A percentile compares a stretch with the other conserved stretches of the same genome.
Evolutionary conservation across 2,797 vertebrate genomes (phyloP).

Genomic region (Megalops cyprinoides): DNA sequence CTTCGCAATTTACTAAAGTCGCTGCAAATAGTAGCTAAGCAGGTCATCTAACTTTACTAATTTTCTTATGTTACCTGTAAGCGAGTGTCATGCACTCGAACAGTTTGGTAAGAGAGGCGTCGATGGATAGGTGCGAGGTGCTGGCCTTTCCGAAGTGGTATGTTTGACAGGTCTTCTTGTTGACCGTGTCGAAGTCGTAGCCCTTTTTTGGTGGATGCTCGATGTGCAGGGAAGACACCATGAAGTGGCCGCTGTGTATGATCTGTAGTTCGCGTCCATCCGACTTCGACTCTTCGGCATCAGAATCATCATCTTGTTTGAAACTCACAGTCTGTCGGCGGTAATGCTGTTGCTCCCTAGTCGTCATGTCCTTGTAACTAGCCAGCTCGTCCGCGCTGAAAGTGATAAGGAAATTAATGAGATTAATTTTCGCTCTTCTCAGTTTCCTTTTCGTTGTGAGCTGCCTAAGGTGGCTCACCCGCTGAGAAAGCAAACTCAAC

Average conservation of each 20-base stretch:
- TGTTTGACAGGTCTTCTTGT: constrained; percentile 93
- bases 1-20: no score
- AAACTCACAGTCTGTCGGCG: constrained; percentile 49
- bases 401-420: neutral
- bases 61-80: constrained; percentile 80
- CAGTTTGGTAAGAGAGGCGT: constrained; percentile 93
- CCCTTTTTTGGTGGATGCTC: constrained; percentile 95
- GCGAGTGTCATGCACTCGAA: constrained; percentile 98
- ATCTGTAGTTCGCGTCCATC: constrained; percentile 82
- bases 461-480: neutral
- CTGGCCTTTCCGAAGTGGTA: constrained; percentile 87
- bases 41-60: neutral
- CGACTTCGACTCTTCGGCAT: constrained; percentile 66
- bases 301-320: constrained; percentile 81
- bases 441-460: neutral
- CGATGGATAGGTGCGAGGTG: constrained; percentile 89
- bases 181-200: constrained; percentile 96
- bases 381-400: no score
- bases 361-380: constrained; percentile 63
- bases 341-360: constrained; percentile 59
- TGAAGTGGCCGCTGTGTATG: constrained; percentile 98
- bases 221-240: constrained; percentile 93
- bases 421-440: neutral
- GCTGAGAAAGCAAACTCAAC: neutral
- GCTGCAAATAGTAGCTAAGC: no score